Evolutionary conservation across 2,113 vertebrate species (phyloP).

Genomic region (Cairina moschata): DNA sequence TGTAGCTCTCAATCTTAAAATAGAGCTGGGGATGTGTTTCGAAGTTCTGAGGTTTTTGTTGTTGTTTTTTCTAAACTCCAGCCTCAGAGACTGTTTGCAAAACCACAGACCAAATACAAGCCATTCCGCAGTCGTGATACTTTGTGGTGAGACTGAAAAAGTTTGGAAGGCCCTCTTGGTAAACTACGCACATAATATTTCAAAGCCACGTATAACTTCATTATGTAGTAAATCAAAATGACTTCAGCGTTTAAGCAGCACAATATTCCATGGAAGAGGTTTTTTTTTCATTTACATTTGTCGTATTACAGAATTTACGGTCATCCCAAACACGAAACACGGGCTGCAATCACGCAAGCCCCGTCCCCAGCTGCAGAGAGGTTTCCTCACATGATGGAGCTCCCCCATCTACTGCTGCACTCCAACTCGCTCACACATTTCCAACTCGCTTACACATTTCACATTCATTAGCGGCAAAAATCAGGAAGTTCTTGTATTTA

Average conservation of each 20-base stretch:
- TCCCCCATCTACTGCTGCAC: not conserved
- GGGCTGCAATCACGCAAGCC: constrained; percentile 17
- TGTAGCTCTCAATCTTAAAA: constrained; percentile 27
- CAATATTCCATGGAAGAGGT: not conserved
- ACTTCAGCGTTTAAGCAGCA: not conserved
- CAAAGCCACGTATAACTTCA: constrained; percentile 20
- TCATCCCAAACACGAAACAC: not conserved
- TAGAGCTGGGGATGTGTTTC: constrained; percentile 4
- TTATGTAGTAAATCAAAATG: constrained; percentile 38
- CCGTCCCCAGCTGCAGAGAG: not conserved
- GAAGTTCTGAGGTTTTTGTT: constrained; percentile 20
- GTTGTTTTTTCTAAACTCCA: not conserved
- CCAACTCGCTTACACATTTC: too few species aligned
- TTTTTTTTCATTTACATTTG: not conserved
- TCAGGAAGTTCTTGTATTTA: fast-evolving
- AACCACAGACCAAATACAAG: constrained; percentile 61
- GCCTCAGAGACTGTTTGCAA: constrained; percentile 8
- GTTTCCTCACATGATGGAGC: fast-evolving
- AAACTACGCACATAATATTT: not conserved
- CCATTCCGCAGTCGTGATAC: not conserved
- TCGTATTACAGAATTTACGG: not conserved
- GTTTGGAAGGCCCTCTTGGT: not conserved
- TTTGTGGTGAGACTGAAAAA: not conserved
- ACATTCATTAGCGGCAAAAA: not conserved
- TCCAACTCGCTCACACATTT: not conserved